A percentile compares a stretch with the other conserved stretches of the same genome.
Evolutionary conservation across 2,113 vertebrate genomes (phyloP).

Genomic region (Parotia lawesii): DNA sequence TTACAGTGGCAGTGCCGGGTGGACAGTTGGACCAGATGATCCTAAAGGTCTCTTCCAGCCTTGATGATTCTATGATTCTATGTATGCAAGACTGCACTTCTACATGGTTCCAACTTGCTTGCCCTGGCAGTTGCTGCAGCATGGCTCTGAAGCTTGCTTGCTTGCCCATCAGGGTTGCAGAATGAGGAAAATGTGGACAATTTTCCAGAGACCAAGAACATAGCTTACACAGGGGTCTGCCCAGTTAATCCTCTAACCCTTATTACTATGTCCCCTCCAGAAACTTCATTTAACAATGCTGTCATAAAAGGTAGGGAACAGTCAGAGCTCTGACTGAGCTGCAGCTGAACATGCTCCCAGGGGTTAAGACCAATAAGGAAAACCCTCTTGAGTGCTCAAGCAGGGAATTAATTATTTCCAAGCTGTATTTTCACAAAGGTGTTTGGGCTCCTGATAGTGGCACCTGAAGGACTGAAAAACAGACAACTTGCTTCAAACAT

Average conservation of each 20-base stretch:
- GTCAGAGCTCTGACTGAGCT: background rate
- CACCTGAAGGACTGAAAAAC: background rate
- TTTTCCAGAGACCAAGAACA: background rate
- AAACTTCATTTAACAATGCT: background rate
- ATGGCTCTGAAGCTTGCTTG: background rate
- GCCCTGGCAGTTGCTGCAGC: background rate
- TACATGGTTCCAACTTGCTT: background rate
- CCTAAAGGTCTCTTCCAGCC: background rate
- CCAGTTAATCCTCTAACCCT: background rate
- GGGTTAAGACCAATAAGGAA: background rate
- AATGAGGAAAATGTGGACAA: background rate
- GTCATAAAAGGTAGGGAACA: background rate
- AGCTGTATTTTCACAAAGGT: background rate
- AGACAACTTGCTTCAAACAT: background rate
- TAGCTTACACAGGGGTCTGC: fast-evolving
- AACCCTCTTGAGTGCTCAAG: background rate
- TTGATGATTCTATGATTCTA: background rate
- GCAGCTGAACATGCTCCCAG: background rate
- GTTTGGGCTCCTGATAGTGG: background rate
- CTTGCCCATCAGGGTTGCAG: background rate
- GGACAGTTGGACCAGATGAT: fast-evolving
- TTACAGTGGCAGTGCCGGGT: background rate
- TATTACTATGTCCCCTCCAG: background rate
- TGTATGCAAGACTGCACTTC: background rate
- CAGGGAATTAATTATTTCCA: background rate